These are phyloP conservation scores for Camponotus floridanus DNA, from an alignment of 1,140 invertebrate species.

Conservation along the genomic window DNA sequence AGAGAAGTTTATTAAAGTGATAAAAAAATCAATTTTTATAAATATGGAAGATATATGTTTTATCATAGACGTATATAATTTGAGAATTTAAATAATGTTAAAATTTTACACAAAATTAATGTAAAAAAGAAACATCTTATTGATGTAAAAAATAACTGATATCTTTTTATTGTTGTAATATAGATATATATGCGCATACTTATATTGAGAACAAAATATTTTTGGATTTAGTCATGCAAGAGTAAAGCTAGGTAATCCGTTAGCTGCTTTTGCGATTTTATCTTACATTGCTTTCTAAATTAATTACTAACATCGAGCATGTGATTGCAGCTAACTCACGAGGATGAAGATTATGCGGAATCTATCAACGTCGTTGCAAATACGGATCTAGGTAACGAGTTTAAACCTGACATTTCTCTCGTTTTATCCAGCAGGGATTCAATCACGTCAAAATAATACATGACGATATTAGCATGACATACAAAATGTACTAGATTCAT, in stretches of 20 bases:
- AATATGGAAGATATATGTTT: background rate
- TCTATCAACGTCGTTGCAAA: constrained; percentile 60
- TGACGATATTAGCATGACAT: background rate
- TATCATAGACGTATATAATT: background rate
- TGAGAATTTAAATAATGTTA: background rate
- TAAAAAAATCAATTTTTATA: background rate
- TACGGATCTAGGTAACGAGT: constrained; percentile 37
- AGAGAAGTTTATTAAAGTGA: too few relatives aligned
- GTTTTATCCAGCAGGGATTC: background rate
- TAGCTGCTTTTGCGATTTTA: constrained; percentile 29
- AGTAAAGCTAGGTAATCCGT: background rate
- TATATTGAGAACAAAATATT: constrained; percentile 79
- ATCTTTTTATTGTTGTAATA: constrained; percentile 60
- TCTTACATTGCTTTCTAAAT: constrained; percentile 42
- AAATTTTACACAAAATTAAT: background rate
- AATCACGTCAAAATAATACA: background rate
- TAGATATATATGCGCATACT: constrained; percentile 72
- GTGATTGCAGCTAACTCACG: constrained; percentile 39
- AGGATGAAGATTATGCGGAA: constrained; percentile 48
- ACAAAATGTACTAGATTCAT: background rate
- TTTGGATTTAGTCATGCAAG: constrained; percentile 48
- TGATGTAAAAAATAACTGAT: constrained; percentile 58
- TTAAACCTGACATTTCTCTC: constrained; percentile 17
- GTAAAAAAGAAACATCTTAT: constrained; percentile 11
- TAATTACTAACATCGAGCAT: constrained; percentile 54